Evolutionary conservation across 2,113 vertebrate genomes (phyloP).

Genomic region (Silurus meridionalis): DNA sequence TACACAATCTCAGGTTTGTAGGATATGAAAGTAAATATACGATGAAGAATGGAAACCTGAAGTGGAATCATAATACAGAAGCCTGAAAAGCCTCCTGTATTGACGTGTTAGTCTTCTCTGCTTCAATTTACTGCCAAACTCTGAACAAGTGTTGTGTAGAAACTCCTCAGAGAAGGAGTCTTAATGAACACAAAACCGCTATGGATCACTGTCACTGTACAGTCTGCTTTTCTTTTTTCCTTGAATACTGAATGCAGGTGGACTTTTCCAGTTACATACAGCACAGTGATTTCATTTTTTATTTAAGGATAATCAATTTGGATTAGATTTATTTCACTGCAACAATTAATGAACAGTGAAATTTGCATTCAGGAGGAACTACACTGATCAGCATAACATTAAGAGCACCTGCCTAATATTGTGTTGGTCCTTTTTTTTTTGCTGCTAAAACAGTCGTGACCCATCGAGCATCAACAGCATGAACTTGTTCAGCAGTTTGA

Average conservation of each 20-base stretch:
- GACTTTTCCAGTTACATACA: not conserved
- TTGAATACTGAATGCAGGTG: not conserved
- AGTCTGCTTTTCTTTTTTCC: not conserved
- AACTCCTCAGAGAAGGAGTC: not conserved
- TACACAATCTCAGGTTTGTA: not conserved
- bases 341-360: not conserved
- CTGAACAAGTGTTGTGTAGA: constrained; percentile 4
- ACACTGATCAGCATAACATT: no score
- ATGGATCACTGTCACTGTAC: constrained; percentile 13
- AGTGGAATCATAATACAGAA: not conserved
- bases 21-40: not conserved
- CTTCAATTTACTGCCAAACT: not conserved
- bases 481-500: no score
- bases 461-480: no score
- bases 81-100: not conserved
- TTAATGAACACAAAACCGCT: constrained; percentile 8
- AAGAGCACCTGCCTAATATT: no score
- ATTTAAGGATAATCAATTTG: not conserved
- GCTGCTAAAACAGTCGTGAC: no score
- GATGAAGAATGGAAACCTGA: not conserved
- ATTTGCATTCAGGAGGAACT: no score
- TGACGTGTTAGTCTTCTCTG: not conserved
- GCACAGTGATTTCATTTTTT: not conserved
- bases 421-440: no score
- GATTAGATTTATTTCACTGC: not conserved